phyloP scores from a whole-genome alignment of 2,113 vertebrate species.

The Sturnus vulgaris region DNA sequence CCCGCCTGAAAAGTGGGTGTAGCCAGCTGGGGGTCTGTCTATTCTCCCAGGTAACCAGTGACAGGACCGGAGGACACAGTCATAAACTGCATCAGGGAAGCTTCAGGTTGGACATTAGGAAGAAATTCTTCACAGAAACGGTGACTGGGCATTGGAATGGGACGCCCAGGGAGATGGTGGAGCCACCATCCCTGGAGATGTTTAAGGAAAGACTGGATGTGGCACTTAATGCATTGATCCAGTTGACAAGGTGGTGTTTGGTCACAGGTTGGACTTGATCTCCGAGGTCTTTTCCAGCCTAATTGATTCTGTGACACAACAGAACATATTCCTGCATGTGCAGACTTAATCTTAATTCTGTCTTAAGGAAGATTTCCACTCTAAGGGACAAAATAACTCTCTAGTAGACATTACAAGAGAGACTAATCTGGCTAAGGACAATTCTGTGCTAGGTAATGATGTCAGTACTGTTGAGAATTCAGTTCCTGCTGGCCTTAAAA shows the following conservation, averaged over 20 bases:
- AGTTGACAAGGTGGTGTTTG: background rate
- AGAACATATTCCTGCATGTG: background rate
- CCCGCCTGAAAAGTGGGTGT: background rate
- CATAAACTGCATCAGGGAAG: background rate
- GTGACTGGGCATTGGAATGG: background rate
- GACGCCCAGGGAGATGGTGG: background rate
- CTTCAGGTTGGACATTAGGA: background rate
- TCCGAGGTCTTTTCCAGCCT: background rate
- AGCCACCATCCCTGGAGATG: background rate
- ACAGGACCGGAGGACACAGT: background rate
- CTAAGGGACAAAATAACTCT: background rate
- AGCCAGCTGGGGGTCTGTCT: accelerated
- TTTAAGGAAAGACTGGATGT: background rate
- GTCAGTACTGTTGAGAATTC: background rate
- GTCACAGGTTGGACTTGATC: background rate
- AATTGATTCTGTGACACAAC: background rate
- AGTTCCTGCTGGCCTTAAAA: background rate
- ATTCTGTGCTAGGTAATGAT: background rate
- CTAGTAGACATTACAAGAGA: background rate
- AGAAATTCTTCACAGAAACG: background rate
- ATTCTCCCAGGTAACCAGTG: background rate
- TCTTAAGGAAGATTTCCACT: background rate
- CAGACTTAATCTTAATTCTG: background rate
- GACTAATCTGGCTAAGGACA: background rate
- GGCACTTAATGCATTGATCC: background rate